phyloP scores from a whole-genome alignment of 2,888 invertebrate species.

The Melanophora roralis region DNA sequence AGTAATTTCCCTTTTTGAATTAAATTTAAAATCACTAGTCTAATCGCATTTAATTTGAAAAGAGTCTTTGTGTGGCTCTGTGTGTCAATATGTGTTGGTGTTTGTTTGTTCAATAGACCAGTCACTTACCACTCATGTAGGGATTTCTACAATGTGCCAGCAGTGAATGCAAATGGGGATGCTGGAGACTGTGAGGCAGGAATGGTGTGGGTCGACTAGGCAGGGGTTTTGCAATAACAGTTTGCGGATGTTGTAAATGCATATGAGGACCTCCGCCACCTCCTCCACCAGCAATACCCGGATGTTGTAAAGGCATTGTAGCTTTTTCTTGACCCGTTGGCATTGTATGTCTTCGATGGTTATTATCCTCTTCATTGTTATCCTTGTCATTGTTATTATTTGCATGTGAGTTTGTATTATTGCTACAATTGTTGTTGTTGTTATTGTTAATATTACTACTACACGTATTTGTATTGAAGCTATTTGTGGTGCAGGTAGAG shows the following conservation, averaged over 20 bases:
- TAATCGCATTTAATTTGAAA: not conserved
- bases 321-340: constrained; percentile 68
- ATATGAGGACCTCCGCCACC: constrained; percentile 36
- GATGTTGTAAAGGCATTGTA: constrained; percentile 45
- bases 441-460: constrained; percentile 67
- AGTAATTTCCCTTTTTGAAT: constrained; percentile 10
- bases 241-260: constrained; percentile 65
- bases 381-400: constrained; percentile 67
- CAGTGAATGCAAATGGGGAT: constrained; percentile 88
- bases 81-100: not conserved
- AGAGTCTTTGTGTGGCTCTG: not conserved
- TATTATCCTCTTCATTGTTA: constrained; percentile 63
- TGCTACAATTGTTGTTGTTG: constrained; percentile 70
- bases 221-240: constrained; percentile 88
- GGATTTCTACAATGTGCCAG: constrained; percentile 90
- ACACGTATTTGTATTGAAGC: constrained; percentile 67
- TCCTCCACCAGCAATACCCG: constrained; percentile 20
- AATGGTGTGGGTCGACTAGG: constrained; percentile 84
- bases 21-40: constrained; percentile 6
- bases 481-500: constrained; percentile 69
- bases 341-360: constrained; percentile 67
- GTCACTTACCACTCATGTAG: constrained; percentile 83
- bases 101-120: not conserved
- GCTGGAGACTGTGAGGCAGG: constrained; percentile 84
- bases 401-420: constrained; percentile 68